A percentile compares a stretch with the other conserved stretches of the same genome.
Evolutionary conservation across 1,140 invertebrate genomes (phyloP).

Genomic region (Drosophila tristis): DNA sequence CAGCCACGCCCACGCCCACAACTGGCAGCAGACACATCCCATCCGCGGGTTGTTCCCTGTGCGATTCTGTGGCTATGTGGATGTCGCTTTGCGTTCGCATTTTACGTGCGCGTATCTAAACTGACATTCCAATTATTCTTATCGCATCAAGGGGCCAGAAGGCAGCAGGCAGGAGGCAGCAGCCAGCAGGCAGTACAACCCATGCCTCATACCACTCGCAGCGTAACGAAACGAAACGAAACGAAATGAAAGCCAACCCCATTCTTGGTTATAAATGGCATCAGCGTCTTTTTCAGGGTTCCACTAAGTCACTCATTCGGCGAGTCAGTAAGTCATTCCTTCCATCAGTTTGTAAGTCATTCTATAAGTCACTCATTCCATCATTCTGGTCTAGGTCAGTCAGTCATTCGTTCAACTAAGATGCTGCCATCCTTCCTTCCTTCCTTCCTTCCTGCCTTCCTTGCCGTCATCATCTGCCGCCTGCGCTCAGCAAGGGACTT

Average conservation of each 20-base stretch:
- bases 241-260: too few species aligned
- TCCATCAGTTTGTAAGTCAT: constrained; percentile 4
- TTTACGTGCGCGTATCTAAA: constrained; percentile 70
- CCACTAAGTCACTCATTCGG: constrained; percentile 51
- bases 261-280: constrained; percentile 47
- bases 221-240: background rate
- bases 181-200: background rate
- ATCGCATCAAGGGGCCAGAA: constrained; percentile 52
- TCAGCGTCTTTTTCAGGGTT: constrained; percentile 53
- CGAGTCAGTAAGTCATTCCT: constrained; percentile 7
- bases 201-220: constrained; percentile 5
- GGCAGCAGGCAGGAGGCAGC: background rate
- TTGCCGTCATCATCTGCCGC: too few species aligned
- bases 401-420: constrained; percentile 3
- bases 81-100: constrained; percentile 65
- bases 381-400: constrained; percentile 4
- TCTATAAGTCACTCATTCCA: constrained; percentile 12
- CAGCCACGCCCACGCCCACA: constrained; percentile 25
- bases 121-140: constrained; percentile 77
- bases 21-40: background rate
- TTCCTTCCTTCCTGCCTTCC: too few species aligned
- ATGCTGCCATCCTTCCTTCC: too few species aligned
- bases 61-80: constrained; percentile 23
- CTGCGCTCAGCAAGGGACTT: constrained; percentile 19
- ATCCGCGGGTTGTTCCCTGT: constrained; percentile 2